phyloP scores from a whole-genome alignment of 2,888 invertebrate genomes.

The Spodoptera littoralis region DNA sequence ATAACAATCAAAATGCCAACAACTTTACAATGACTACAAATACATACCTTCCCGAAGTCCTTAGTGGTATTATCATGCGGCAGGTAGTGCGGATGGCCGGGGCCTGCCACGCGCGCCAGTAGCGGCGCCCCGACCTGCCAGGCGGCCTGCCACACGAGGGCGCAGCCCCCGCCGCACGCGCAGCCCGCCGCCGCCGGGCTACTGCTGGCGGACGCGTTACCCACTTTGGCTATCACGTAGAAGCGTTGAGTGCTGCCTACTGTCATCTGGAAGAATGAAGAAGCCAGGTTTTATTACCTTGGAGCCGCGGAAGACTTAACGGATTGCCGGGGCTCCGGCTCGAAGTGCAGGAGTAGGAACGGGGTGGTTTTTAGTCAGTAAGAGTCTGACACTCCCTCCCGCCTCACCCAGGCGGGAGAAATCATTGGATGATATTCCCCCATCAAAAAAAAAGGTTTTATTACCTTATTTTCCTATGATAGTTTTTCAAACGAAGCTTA shows the following conservation, averaged over 20 bases:
- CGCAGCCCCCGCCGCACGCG: slow-evolving; percentile 59
- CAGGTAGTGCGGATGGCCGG: slow-evolving; percentile 88
- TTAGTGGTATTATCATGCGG: slow-evolving; percentile 87
- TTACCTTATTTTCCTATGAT: too few relatives aligned
- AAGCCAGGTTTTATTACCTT: neutral
- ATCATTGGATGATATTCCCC: too few relatives aligned
- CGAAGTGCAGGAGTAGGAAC: too few relatives aligned
- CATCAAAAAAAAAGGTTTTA: too few relatives aligned
- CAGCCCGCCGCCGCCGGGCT: slow-evolving; percentile 19
- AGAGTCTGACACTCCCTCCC: too few relatives aligned
- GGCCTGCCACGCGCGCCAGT: slow-evolving; percentile 91
- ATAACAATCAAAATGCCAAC: too few relatives aligned
- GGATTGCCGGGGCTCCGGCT: too few relatives aligned
- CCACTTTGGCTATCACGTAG: slow-evolving; percentile 90
- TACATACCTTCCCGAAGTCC: slow-evolving; percentile 90
- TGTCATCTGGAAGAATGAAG: slow-evolving; percentile 89
- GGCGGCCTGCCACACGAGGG: slow-evolving; percentile 95
- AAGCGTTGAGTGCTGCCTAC: slow-evolving; percentile 95
- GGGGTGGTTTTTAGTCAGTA: too few relatives aligned
- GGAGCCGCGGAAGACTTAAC: too few relatives aligned
- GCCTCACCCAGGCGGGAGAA: too few relatives aligned
- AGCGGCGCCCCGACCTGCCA: slow-evolving; percentile 96
- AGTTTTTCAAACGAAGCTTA: too few relatives aligned
- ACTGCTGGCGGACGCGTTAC: slow-evolving; percentile 33
- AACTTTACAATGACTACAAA: neutral